Percentiles rank a stretch among this genome's conserved stretches.
These are phyloP conservation scores for Gymnodraco acuticeps DNA, from an alignment of 2,797 vertebrate genomes.

Conservation along the genomic window DNA sequence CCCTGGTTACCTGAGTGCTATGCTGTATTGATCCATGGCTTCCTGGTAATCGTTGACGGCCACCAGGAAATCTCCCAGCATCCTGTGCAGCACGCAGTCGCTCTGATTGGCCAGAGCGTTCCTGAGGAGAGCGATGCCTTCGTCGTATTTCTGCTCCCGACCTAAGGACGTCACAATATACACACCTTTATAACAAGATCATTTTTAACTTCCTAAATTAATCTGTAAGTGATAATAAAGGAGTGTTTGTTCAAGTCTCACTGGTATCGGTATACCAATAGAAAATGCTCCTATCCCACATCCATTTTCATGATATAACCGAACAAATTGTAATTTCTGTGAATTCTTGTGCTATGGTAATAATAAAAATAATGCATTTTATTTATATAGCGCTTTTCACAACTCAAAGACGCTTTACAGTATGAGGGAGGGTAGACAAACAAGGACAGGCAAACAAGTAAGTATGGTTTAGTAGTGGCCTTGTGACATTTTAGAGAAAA, in stretches of 20 bases:
- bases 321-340: not conserved
- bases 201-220: no score
- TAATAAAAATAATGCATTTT: no score
- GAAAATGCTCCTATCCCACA: not conserved
- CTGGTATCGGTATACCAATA: no score
- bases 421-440: no score
- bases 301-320: not conserved
- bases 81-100: constrained; percentile 96
- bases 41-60: constrained; percentile 98
- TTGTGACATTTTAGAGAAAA: no score
- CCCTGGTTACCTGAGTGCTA: constrained; percentile 84
- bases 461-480: no score
- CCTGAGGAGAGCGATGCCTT: constrained; percentile 94
- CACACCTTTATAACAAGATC: not conserved
- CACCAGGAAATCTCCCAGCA: constrained; percentile 97
- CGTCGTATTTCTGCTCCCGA: constrained; percentile 97
- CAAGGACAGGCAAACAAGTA: no score
- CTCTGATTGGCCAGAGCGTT: constrained; percentile 97
- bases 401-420: no score
- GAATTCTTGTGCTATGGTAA: no score
- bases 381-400: no score
- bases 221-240: no score
- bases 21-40: constrained; percentile 99
- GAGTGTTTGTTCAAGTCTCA: no score
- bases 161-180: constrained; percentile 77